Base-by-base conservation (phyloP, 2,113 vertebrate genomes). In the Corythornis madagascariensis region DNA sequence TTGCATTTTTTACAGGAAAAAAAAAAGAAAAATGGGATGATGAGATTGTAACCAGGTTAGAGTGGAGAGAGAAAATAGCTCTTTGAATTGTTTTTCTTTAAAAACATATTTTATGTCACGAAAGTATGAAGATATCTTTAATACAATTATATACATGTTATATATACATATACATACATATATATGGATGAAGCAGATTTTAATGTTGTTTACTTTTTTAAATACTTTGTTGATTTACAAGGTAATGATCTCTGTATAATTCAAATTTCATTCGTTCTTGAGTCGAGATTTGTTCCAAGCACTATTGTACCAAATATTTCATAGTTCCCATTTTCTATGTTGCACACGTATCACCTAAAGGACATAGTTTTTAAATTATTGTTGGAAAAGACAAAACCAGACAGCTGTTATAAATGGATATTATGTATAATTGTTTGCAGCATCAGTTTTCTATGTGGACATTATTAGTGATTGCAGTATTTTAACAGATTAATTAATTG, bases 191-290 rank as follows among this genome's bases (percentile, higher is more conserved):
- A 98, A 98, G 97, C 97, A 97, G 97, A 98, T 98, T 98, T 98
- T 98, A 98, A 98, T 98, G 97, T 98, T 98, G 97, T 98, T 98
- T 98, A 98, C 98, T 98, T 98, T 98, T 98, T 98, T 97, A 97
- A 97, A 98, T 98, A 98, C 97, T 98, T 97, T 96, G 97, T 97
- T 98, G 97, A 98, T 98, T 98, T 98, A 97, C 97, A 98, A 97
- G 97, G 97, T 98, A 97, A 98, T 97, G 95, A 95, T 97, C 97
- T 97, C 96, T 97, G 98, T 98, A 97, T 97, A 97, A 97, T 98
- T 98, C 97, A 97, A 95, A 96, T 97, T 98, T 98, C 97, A 95
- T 97, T 97, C 96, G 96, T 98, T 38, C 38, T 98, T 97, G 97
- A 97, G 97, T 98, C 96, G 97, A 98, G 96, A 96, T 98, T 98